Evolutionary conservation across 2,888 invertebrate species (phyloP).

Genomic region (Marronus borbonicus): DNA sequence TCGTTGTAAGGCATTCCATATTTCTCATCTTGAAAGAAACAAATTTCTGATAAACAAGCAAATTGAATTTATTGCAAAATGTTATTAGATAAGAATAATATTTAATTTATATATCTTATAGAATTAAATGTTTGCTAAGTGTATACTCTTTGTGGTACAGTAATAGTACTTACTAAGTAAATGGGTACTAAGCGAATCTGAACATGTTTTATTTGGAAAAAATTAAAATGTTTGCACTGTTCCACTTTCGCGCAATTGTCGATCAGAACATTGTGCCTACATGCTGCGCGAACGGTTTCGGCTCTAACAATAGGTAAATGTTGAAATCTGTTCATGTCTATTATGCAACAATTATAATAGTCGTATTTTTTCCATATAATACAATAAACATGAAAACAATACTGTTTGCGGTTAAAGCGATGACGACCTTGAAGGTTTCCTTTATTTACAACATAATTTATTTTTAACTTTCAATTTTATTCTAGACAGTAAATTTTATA

Average conservation of each 20-base stretch:
- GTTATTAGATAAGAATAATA: no score
- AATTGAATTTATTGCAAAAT: no score
- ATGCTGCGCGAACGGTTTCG: background rate
- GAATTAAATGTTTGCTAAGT: no score
- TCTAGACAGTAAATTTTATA: background rate
- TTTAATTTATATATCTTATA: no score
- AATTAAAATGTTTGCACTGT: background rate
- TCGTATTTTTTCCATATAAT: background rate
- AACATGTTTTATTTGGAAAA: background rate
- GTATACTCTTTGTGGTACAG: no score
- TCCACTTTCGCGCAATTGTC: background rate
- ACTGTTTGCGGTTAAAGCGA: background rate
- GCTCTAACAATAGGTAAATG: background rate
- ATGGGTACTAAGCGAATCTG: no score
- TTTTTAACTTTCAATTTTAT: background rate
- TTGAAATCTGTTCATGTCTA: slow-evolving; percentile 1
- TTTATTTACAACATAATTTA: background rate
- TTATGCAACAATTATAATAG: background rate
- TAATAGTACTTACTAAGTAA: no score
- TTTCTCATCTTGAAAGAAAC: no score
- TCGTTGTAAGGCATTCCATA: no score
- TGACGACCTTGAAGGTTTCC: background rate
- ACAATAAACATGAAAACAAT: background rate
- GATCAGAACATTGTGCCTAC: background rate
- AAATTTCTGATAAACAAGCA: no score